Percentiles rank a stretch among this genome's conserved stretches.
Evolutionary conservation across 2,888 invertebrate species (phyloP).

Genomic region (Esperia sulphurella): DNA sequence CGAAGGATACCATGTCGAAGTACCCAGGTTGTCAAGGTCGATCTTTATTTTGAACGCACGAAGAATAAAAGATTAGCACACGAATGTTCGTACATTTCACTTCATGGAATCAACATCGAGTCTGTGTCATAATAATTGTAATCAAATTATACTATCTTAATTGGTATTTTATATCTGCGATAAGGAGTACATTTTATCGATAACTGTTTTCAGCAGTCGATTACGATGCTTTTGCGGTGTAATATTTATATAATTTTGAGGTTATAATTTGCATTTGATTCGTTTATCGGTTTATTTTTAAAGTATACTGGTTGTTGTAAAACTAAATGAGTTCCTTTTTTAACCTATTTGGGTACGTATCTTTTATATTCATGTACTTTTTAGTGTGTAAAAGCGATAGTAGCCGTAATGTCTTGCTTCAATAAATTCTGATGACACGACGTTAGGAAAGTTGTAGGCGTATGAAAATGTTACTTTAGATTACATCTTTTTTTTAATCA

Average conservation of each 20-base stretch:
- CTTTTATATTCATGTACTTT: neutral
- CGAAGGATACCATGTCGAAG: no score
- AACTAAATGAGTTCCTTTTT: slow-evolving; percentile 37
- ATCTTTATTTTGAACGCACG: no score
- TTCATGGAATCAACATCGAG: slow-evolving; percentile 4
- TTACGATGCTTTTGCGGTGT: neutral
- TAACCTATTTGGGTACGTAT: slow-evolving; percentile 15
- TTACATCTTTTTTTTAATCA: no score
- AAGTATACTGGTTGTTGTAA: slow-evolving; percentile 5
- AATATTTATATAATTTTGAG: neutral
- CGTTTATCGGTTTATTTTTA: neutral
- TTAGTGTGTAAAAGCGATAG: neutral
- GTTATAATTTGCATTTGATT: neutral
- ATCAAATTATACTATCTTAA: slow-evolving; percentile 33
- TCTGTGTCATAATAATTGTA: slow-evolving; percentile 15
- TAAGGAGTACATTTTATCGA: slow-evolving; percentile 29
- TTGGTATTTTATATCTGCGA: slow-evolving; percentile 32
- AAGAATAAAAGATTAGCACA: neutral
- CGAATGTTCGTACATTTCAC: neutral
- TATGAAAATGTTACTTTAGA: no score
- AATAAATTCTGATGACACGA: no score
- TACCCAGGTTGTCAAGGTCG: no score
- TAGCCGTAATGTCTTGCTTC: no score
- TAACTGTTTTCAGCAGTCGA: slow-evolving; percentile 32
- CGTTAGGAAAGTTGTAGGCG: no score